These are phyloP conservation scores for Diceros bicornis DNA, from an alignment of 2,797 vertebrate genomes.

Conservation along the genomic window DNA sequence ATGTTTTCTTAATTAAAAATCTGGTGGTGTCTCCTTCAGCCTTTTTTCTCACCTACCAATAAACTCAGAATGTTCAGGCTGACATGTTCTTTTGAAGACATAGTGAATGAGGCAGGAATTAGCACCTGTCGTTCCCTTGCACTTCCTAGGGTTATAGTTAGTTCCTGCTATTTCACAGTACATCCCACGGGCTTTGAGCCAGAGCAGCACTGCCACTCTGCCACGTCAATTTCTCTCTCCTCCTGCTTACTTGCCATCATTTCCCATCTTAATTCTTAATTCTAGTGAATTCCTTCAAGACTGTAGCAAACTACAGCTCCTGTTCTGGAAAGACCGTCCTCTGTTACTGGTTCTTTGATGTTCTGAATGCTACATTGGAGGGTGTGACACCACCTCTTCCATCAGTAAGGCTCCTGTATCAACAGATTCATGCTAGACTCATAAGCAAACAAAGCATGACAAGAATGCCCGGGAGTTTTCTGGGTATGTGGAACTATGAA, in stretches of 20 bases:
- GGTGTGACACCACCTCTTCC: constrained; percentile 78
- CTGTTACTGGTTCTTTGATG: background rate
- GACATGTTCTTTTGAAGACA: constrained; percentile 85
- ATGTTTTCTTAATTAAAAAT: constrained; percentile 71
- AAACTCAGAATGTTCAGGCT: constrained; percentile 85
- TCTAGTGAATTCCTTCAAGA: constrained; percentile 57
- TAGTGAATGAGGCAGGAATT: constrained; percentile 88
- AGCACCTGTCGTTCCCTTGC: constrained; percentile 86
- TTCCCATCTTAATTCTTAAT: constrained; percentile 80
- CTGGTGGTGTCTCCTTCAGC: constrained; percentile 60
- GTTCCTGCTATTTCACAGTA: constrained; percentile 86
- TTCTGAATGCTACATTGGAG: constrained; percentile 56
- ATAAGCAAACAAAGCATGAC: background rate
- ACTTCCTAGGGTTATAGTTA: constrained; percentile 87
- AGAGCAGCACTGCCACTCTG: constrained; percentile 81
- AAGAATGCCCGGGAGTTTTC: background rate
- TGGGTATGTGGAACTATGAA: background rate
- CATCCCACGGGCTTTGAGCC: constrained; percentile 70
- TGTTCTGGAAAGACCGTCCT: constrained; percentile 59
- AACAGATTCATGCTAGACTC: constrained; percentile 67
- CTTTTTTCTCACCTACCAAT: constrained; percentile 85
- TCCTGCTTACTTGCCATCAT: constrained; percentile 38
- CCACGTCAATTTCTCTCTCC: background rate
- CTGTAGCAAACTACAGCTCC: constrained; percentile 79
- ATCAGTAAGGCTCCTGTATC: constrained; percentile 80